Conservation (phyloP, 2,113 vertebrate genomes). For the Gymnogyps californianus region DNA sequence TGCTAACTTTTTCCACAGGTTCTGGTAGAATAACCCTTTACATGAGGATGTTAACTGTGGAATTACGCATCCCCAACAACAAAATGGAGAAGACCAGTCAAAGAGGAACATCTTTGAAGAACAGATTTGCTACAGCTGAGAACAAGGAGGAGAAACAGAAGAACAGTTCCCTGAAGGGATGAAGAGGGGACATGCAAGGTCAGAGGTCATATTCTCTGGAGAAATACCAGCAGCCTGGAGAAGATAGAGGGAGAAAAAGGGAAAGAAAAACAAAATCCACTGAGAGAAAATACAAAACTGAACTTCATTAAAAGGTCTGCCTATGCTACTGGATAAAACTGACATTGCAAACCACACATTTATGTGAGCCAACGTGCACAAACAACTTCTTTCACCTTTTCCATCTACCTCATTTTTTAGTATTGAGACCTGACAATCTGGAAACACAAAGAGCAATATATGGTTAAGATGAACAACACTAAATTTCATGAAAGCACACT, state of each 20-base stretch:
- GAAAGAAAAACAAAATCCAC: neutral
- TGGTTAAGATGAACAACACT: neutral
- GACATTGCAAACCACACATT: neutral
- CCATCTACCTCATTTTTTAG: neutral
- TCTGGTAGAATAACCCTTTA: neutral
- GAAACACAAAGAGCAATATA: neutral
- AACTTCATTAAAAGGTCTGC: neutral
- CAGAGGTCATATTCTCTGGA: neutral
- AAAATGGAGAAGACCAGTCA: neutral
- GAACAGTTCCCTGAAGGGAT: neutral
- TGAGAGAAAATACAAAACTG: neutral
- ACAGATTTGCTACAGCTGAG: neutral
- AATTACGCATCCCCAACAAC: neutral
- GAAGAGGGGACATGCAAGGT: neutral
- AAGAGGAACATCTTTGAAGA: neutral
- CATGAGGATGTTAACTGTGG: neutral
- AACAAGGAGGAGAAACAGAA: neutral
- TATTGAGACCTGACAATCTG: neutral
- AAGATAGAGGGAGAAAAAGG: neutral
- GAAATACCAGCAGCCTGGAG: neutral
- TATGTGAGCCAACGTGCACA: neutral
- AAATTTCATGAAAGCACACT: neutral
- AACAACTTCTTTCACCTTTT: neutral
- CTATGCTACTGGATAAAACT: neutral
- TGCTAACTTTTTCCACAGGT: neutral